Conservation (phyloP, 2,113 vertebrate genomes). For the Leptosomus discolor region DNA sequence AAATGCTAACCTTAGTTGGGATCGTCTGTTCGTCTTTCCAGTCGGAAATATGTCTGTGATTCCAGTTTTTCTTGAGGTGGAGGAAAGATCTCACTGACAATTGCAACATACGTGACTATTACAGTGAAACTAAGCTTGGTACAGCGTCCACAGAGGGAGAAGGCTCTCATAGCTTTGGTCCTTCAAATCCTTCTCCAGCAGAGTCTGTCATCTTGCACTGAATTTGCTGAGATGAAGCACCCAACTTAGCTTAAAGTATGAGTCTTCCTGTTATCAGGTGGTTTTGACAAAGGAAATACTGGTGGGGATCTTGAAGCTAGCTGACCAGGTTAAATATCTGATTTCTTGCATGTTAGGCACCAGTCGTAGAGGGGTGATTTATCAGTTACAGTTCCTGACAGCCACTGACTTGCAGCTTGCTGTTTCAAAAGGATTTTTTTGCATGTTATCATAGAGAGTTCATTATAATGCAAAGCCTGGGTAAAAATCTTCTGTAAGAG, state of each 20-base stretch:
- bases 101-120: background rate
- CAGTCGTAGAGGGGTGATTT: background rate
- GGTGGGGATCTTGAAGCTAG: background rate
- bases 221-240: background rate
- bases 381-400: background rate
- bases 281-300: conserved; percentile 40
- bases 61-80: background rate
- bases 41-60: background rate
- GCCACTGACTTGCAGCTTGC: background rate
- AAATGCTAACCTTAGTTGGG: background rate
- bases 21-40: background rate
- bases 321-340: background rate
- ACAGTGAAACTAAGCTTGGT: background rate
- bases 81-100: background rate
- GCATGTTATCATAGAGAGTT: background rate
- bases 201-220: background rate
- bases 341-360: conserved; percentile 31
- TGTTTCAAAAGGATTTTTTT: conserved; percentile 24
- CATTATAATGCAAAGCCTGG: conserved; percentile 12
- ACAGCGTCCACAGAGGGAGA: background rate
- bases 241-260: background rate
- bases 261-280: background rate
- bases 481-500: background rate
- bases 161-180: background rate
- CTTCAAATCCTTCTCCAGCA: background rate